Base-by-base conservation (phyloP, 2,113 vertebrate genomes). In the Vulpes lagopus region DNA sequence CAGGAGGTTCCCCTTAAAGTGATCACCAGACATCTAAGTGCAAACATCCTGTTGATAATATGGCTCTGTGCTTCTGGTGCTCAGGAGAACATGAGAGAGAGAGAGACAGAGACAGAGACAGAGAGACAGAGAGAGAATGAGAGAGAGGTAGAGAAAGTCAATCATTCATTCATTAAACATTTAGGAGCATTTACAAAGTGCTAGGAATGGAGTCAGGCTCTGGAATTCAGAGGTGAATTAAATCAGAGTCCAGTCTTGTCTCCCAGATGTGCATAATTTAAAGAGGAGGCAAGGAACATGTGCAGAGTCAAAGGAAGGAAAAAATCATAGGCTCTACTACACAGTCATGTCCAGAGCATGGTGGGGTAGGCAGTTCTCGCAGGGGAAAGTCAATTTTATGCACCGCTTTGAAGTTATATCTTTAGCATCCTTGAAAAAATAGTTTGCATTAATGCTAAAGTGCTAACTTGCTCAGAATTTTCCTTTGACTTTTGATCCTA, bases 141-240 rank as follows among this genome's bases (percentile, higher is more conserved):
- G 27, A 84, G 53, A 73, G 76, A 78, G 23, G 7, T 35, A 22
- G 22, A 80, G 17, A 76, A 55, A 38, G 14, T 8, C 64, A 73
- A 23, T 69, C 27, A 87, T 32, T 38, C 62, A 59, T 55, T 67
- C 27, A 55, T 14, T 27, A 87, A 79, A 84, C 25, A 20, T 30
- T 49, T 49, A 83, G 38, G 65, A 95, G 19, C 30, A 55, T 71
- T 82, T 89, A 35, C 49, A 55, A 22, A 69, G 3, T 74, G 25
- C 35, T 19, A 57, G 25, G 49, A 84, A 89, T 11, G 84, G 5
- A 83, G 60, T 89, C 6, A 27, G 43, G 19, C 76, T 79, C 64
- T 81, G 38, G 84, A 92, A 89, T 67, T 84, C 83, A 85, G 49
- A 96, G 11, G 11, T 60, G 20, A 86, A 55, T 90, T 20, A 76